Conservation (phyloP, 2,888 invertebrate genomes). For the Timema cristinae region DNA sequence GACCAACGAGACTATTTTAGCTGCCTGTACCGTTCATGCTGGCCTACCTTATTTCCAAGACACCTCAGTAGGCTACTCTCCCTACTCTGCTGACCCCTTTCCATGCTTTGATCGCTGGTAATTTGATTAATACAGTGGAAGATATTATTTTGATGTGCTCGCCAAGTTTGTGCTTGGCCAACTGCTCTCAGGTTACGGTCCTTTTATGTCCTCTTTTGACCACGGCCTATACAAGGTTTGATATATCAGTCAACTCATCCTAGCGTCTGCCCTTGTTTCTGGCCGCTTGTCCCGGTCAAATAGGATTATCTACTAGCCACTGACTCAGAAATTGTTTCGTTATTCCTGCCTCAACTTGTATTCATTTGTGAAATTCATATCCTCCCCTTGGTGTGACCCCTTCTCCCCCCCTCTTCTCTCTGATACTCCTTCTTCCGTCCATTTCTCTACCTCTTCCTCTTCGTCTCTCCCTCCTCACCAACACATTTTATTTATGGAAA, state of each 20-base stretch:
- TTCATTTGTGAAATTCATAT: conserved; percentile 27
- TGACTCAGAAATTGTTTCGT: conserved; percentile 28
- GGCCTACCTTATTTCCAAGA: background rate
- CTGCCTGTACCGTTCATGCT: no score
- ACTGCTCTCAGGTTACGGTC: background rate
- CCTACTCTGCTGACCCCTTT: background rate
- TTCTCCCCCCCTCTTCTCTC: background rate
- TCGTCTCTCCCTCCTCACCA: background rate
- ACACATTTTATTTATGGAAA: background rate
- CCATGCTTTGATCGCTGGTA: conserved; percentile 10
- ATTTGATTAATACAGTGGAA: conserved; percentile 24
- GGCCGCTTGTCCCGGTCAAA: conserved; percentile 17
- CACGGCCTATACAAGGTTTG: no score
- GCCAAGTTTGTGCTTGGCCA: conserved; percentile 11
- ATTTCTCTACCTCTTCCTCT: background rate
- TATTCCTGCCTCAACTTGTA: conserved; percentile 26
- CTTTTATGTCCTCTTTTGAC: no score
- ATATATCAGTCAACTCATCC: conserved; percentile 3
- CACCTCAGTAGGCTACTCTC: background rate
- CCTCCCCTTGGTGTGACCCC: background rate
- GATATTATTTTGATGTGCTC: conserved; percentile 20
- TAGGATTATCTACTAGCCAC: conserved; percentile 27
- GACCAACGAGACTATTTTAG: no score
- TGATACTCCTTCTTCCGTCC: background rate
- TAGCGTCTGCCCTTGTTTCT: conserved; percentile 1